phyloP scores from a whole-genome alignment of 2,797 vertebrate genomes.

The Enteromius argenteus region DNA sequence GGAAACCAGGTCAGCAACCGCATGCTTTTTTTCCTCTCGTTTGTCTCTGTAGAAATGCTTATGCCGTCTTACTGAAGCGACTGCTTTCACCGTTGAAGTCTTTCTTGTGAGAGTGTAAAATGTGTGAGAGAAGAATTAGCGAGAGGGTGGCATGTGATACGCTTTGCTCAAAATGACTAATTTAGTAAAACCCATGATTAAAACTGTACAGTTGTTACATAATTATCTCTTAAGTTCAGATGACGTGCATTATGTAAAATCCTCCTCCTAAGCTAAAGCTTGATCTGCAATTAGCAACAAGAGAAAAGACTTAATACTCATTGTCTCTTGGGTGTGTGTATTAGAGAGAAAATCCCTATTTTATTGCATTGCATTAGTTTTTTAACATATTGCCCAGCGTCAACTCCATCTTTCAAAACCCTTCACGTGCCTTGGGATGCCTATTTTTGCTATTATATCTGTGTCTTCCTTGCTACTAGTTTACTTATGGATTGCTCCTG shows the following conservation, averaged over 20 bases:
- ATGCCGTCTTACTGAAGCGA: background rate
- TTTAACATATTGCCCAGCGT: background rate
- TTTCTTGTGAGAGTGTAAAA: background rate
- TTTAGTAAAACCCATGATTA: background rate
- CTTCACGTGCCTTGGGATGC: background rate
- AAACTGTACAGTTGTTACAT: background rate
- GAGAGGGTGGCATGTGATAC: background rate
- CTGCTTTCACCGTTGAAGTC: background rate
- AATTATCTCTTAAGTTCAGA: background rate
- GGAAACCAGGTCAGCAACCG: conserved; percentile 70
- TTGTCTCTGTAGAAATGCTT: background rate
- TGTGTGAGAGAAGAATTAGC: too few relatives aligned
- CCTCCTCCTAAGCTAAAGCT: background rate
- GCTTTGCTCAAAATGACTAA: background rate
- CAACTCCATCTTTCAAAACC: background rate
- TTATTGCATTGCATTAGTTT: background rate
- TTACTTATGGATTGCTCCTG: background rate
- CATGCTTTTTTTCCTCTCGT: conserved; percentile 12
- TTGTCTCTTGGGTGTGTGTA: background rate
- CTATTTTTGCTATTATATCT: background rate
- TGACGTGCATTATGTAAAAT: background rate
- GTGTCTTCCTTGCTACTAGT: background rate
- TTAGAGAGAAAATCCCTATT: background rate
- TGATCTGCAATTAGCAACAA: background rate
- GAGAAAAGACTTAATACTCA: background rate